phyloP scores from a whole-genome alignment of 2,888 invertebrate genomes.

The Galerucella pusilla region DNA sequence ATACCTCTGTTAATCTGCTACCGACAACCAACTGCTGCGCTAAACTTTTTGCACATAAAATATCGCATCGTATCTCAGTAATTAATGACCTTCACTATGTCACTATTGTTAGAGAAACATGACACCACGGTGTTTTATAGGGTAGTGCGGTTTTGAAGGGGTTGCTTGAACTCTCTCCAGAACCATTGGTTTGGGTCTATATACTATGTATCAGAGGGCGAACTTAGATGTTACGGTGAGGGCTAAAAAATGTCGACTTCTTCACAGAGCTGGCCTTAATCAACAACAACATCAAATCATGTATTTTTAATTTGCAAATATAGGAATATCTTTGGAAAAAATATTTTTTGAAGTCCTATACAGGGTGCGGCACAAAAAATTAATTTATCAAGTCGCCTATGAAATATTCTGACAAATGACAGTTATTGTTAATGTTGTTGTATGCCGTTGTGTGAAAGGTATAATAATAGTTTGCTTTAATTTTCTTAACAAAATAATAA shows the following conservation, averaged over 20 bases:
- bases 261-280: background rate
- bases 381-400: too few relatives aligned
- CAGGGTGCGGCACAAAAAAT: too few relatives aligned
- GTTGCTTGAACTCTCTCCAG: conserved; percentile 22
- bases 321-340: too few relatives aligned
- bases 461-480: too few relatives aligned
- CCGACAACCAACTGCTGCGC: conserved; percentile 35
- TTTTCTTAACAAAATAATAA: too few relatives aligned
- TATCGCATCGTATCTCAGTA: conserved; percentile 32
- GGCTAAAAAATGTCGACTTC: conserved; percentile 9
- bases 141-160: conserved; percentile 42
- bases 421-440: too few relatives aligned
- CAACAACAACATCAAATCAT: background rate
- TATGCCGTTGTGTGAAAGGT: too few relatives aligned
- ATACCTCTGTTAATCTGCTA: conserved; percentile 32
- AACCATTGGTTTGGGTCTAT: conserved; percentile 28
- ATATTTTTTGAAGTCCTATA: too few relatives aligned
- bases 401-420: too few relatives aligned
- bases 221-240: conserved; percentile 9
- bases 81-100: conserved; percentile 38
- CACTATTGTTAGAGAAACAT: conserved; percentile 40
- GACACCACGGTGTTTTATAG: conserved; percentile 44
- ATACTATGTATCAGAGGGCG: conserved; percentile 15
- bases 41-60: conserved; percentile 30
- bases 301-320: too few relatives aligned